Evolutionary conservation across 2,888 invertebrate species (phyloP), one percentile per base, ranked within the genome.

Genomic region (Agrotis exclamationis): DNA sequence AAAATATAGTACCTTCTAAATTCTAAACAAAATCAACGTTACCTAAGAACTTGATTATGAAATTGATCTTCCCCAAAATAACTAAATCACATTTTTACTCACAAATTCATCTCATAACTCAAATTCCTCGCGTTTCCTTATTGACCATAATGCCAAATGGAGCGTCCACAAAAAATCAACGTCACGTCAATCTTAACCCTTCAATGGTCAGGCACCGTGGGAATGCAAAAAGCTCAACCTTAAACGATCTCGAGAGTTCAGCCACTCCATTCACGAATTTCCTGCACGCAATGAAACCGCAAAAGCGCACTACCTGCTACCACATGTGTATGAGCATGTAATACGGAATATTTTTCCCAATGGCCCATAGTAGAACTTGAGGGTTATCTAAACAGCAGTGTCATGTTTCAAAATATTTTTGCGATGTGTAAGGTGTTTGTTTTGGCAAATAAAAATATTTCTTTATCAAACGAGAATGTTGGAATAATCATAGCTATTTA

Each of bases 241-340:
- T 89, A 89, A 88, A 87, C 86, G 86, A 71, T 85, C 80, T 81
- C 84, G 80, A 82, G 86, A 88, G 88, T 88, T 85, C 89, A 91
- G 84, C 89, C 91, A 91, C 91, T 92, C 92, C 95, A 94, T 95
- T 95, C 91, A 94, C 88, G 88, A 95, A 93, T 95, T 90, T 96
- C 95, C 95, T 96, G 96, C 94, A 94, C 92, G 95, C 94, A 89
- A 94, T 81, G 95, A 95, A 95, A 92, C 93, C 95, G 87, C 90
- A 94, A 87, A 94, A 95, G 93, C 89, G 92, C 89, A 93, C 93
- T 93, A 92, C 94, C 93, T 93, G 91, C 86, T 85, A 79, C 74
- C 85, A 84, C 76, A 80, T 80, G 78, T 79, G 74, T 73, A 79
- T 68, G 75, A 63, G 53, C 72, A 63, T 69, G 69, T 84, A 84